These are phyloP conservation scores for Alauda arvensis DNA, from an alignment of 2,797 vertebrate species.

Conservation along the genomic window DNA sequence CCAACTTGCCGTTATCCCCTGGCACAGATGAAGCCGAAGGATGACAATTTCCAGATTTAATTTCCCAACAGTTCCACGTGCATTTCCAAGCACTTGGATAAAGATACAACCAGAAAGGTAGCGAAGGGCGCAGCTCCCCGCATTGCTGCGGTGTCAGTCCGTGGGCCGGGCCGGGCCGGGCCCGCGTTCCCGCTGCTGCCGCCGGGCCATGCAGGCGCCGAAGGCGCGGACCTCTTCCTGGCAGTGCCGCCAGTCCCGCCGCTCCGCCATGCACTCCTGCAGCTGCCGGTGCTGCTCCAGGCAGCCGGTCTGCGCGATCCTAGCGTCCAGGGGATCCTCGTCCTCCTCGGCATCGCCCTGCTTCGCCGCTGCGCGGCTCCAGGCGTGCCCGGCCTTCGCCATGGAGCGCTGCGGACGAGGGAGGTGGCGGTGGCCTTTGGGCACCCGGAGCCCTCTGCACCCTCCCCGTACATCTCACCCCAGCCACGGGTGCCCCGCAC, in stretches of 20 bases:
- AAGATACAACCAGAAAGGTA: too few species aligned
- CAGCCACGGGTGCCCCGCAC: too few species aligned
- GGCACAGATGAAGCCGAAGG: accelerated
- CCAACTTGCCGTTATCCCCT: accelerated
- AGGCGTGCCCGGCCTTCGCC: constrained; percentile 58
- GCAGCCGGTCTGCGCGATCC: constrained; percentile 86
- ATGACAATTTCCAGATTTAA: background rate
- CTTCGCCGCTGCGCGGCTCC: constrained; percentile 64
- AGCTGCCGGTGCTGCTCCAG: constrained; percentile 80
- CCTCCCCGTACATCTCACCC: too few species aligned
- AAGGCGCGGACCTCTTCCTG: constrained; percentile 83
- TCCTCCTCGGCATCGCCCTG: constrained; percentile 70
- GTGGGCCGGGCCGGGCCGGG: background rate
- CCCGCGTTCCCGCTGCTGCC: constrained; percentile 62
- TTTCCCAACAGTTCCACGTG: background rate
- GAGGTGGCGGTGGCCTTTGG: accelerated
- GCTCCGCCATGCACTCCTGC: constrained; percentile 89
- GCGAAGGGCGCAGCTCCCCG: background rate
- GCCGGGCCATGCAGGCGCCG: constrained; percentile 83
- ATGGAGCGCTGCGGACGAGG: constrained; percentile 2
- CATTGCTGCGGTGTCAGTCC: background rate
- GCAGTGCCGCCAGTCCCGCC: constrained; percentile 90
- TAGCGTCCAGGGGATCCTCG: constrained; percentile 84
- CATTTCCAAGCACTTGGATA: background rate
- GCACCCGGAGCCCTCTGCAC: accelerated